Conservation (phyloP, 1,140 invertebrate genomes). For the Drosophila varians region DNA sequence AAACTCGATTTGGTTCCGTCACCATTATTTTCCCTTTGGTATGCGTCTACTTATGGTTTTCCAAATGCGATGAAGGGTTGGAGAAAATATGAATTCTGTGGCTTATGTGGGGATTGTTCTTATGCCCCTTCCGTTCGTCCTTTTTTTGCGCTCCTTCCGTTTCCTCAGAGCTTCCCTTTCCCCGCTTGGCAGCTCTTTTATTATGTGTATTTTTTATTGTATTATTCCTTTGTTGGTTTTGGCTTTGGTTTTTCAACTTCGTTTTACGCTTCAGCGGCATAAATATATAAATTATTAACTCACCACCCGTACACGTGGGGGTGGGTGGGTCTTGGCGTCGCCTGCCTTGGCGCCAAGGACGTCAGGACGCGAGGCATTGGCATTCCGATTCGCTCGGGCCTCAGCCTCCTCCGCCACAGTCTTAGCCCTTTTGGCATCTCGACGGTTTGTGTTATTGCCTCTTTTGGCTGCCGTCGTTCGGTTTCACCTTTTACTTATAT, state of each 20-base stretch:
- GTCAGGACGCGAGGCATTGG: not conserved
- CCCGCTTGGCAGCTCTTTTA: constrained; percentile 59
- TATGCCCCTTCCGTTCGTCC: not conserved
- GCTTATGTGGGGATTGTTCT: constrained; percentile 32
- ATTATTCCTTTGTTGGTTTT: constrained; percentile 76
- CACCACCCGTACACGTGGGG: constrained; percentile 32
- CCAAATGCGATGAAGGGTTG: not conserved
- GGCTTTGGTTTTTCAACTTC: constrained; percentile 79
- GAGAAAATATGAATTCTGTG: constrained; percentile 6
- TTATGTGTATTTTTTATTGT: constrained; percentile 81
- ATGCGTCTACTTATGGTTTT: constrained; percentile 26
- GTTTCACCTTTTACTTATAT: constrained; percentile 37
- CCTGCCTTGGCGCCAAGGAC: constrained; percentile 41
- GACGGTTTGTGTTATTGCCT: constrained; percentile 16
- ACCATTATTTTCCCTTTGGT: constrained; percentile 48
- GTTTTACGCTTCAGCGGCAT: constrained; percentile 79
- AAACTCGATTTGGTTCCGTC: constrained; percentile 64
- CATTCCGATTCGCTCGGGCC: not conserved
- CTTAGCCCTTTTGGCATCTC: constrained; percentile 20
- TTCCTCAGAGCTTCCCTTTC: not conserved
- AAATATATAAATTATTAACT: constrained; percentile 82
- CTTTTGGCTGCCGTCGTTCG: constrained; percentile 9
- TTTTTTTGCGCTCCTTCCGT: constrained; percentile 1
- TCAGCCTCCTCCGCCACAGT: not conserved
- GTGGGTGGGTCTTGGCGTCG: constrained; percentile 34